phyloP scores from a whole-genome alignment of 1,140 invertebrate species.

The Papilio dardanus region DNA sequence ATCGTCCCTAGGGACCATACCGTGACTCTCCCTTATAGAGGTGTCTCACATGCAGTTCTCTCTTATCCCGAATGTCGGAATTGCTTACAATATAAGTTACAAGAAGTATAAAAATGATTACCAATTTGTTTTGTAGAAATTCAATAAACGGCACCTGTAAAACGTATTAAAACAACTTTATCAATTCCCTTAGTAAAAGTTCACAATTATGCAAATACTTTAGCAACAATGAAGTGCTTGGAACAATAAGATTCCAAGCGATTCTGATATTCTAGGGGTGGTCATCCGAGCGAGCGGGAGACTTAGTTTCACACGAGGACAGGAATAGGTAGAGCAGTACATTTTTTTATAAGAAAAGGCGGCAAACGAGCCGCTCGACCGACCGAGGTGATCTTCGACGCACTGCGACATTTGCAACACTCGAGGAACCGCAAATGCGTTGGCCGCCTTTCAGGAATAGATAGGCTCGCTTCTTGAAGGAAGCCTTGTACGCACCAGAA shows the following conservation, averaged over 20 bases:
- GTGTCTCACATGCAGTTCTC: no score
- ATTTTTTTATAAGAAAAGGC: no score
- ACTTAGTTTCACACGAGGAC: not conserved
- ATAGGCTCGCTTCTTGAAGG: no score
- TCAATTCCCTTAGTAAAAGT: conserved; percentile 8
- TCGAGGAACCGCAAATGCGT: no score
- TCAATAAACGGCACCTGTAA: not conserved
- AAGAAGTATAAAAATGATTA: not conserved
- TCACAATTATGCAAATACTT: conserved; percentile 25
- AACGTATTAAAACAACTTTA: not conserved
- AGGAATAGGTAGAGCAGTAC: not conserved
- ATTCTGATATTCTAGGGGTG: conserved; percentile 13
- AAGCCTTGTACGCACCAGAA: no score
- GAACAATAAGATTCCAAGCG: conserved; percentile 21
- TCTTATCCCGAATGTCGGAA: no score
- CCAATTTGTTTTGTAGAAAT: not conserved
- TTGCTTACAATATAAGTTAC: not conserved
- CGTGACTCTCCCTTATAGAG: no score
- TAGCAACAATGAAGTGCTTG: not conserved
- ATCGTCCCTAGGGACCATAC: no score
- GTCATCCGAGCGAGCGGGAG: conserved; percentile 13
- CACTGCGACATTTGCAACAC: no score
- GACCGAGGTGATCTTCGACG: no score
- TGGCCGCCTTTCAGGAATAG: no score
- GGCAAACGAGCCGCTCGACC: no score